Percentiles rank a stretch among this genome's conserved stretches.
phyloP scores from a whole-genome alignment of 2,888 invertebrate species.

The Troides helena region DNA sequence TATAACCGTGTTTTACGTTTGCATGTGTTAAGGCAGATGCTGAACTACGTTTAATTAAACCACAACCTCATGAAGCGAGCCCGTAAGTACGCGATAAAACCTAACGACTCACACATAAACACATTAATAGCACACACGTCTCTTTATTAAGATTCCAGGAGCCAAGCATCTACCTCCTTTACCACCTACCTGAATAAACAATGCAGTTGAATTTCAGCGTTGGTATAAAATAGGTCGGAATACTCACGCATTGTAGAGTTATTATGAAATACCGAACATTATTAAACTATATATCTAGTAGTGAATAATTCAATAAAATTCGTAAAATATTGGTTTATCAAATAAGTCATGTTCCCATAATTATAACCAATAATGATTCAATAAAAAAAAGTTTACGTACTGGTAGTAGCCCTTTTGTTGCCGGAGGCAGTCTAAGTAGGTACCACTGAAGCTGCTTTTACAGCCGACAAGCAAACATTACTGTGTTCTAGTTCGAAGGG shows the following conservation, averaged over 20 bases:
- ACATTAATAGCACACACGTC: constrained; percentile 20
- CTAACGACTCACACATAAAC: constrained; percentile 14
- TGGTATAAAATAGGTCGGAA: constrained; percentile 4
- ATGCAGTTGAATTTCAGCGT: constrained; percentile 12
- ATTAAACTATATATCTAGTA: neutral
- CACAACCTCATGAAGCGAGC: constrained; percentile 14
- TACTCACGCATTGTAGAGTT: neutral
- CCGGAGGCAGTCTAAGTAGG: no score
- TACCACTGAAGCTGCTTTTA: no score
- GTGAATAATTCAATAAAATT: no score
- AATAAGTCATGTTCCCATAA: no score
- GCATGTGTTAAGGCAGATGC: neutral
- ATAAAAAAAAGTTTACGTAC: no score
- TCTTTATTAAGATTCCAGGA: constrained; percentile 21
- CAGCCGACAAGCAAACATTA: no score
- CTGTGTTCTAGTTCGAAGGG: no score
- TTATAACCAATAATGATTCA: no score
- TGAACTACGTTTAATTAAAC: constrained; percentile 17
- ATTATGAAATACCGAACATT: neutral
- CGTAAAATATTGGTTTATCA: no score
- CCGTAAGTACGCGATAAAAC: constrained; percentile 17
- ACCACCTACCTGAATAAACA: constrained; percentile 12
- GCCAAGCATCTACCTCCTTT: neutral
- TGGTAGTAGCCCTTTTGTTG: no score
- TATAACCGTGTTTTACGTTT: neutral